Conservation (phyloP, 2,797 vertebrate species). For the Brachymystax lenok region DNA sequence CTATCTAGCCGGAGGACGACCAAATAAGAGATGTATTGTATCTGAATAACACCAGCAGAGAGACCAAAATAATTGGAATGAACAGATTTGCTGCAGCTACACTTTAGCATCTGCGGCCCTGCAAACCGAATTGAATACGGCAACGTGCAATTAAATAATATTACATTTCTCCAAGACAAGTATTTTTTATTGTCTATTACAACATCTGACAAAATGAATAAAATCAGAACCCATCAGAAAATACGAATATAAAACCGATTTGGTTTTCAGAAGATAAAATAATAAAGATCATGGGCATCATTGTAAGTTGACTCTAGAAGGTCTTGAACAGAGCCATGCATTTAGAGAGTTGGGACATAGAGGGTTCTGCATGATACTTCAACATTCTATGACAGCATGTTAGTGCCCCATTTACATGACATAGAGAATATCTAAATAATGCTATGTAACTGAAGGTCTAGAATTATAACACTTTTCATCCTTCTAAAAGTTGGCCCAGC, state of each 20-base stretch:
- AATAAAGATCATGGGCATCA: not conserved
- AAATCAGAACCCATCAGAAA: conserved; percentile 7
- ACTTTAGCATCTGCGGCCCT: conserved; percentile 10
- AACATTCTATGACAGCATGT: no score
- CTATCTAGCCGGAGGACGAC: conserved; percentile 7
- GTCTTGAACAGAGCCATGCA: no score
- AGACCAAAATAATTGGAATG: not conserved
- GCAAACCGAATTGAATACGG: not conserved
- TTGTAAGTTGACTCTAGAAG: conserved; percentile 8
- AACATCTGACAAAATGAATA: conserved; percentile 5
- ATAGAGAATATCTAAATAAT: no score
- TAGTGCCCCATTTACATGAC: no score
- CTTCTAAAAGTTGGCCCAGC: no score
- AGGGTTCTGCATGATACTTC: no score
- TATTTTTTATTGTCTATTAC: not conserved
- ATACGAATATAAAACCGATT: conserved; percentile 19
- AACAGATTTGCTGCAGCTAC: conserved; percentile 18
- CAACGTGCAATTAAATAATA: not conserved
- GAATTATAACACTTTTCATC: no score
- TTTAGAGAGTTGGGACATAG: no score
- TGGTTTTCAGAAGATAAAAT: not conserved
- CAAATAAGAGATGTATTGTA: not conserved
- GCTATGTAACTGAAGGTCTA: no score
- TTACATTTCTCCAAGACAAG: not conserved
- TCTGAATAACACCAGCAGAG: not conserved